Evolutionary conservation across 2,113 vertebrate species (phyloP).

Genomic region (Etheostoma cragini): DNA sequence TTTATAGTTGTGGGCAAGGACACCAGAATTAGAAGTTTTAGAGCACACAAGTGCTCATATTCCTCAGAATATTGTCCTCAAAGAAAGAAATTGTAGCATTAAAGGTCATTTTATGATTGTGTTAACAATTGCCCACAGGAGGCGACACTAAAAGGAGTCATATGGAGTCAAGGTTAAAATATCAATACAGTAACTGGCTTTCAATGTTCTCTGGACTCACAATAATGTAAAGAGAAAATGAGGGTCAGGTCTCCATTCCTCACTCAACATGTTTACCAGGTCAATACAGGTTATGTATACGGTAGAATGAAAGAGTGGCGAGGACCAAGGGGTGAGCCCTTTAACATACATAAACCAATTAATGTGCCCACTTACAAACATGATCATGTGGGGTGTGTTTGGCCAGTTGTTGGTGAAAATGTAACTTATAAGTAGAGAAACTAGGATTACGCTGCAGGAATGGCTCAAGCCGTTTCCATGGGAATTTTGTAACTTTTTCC

Average conservation of each 20-base stretch:
- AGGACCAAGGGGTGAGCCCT: neutral
- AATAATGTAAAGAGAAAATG: neutral
- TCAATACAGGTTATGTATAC: neutral
- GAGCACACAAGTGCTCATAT: neutral
- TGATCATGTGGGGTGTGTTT: neutral
- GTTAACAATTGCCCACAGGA: neutral
- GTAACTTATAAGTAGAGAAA: too few species aligned
- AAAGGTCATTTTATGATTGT: neutral
- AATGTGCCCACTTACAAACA: neutral
- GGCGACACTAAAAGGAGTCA: neutral
- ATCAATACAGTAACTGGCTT: neutral
- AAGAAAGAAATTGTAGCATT: neutral
- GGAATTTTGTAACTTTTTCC: neutral
- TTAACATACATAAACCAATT: neutral
- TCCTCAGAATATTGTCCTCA: neutral
- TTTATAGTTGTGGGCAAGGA: neutral
- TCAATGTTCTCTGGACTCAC: neutral
- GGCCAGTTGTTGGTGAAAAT: neutral
- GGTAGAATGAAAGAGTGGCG: neutral
- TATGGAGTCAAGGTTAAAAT: neutral
- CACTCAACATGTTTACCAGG: neutral
- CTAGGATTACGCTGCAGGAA: neutral
- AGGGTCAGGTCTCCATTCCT: neutral
- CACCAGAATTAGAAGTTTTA: neutral
- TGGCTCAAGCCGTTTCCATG: neutral